Evolutionary conservation across 2,797 vertebrate genomes (phyloP).

Genomic region (Catamblyrhynchus diadema): DNA sequence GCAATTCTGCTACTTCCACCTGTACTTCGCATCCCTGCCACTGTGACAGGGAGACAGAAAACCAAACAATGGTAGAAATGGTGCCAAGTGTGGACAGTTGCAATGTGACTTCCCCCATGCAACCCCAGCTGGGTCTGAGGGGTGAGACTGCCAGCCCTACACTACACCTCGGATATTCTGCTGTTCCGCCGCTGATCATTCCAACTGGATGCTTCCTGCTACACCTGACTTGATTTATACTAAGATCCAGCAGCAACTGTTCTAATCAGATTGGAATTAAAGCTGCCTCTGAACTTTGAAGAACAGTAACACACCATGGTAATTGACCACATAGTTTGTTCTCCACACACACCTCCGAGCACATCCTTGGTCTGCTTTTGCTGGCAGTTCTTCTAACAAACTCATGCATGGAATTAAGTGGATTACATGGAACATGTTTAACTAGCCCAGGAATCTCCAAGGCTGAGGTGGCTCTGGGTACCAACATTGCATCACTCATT

Average conservation of each 20-base stretch:
- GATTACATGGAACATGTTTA: slow-evolving; percentile 51
- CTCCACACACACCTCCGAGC: neutral
- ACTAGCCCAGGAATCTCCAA: slow-evolving; percentile 45
- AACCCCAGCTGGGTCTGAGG: rapidly evolving
- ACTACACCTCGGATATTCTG: rapidly evolving
- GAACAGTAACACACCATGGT: neutral
- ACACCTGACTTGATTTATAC: neutral
- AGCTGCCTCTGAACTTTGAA: neutral
- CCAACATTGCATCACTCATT: neutral
- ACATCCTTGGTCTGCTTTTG: neutral
- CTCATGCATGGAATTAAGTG: slow-evolving; percentile 52
- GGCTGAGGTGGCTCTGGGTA: neutral
- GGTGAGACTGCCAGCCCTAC: neutral
- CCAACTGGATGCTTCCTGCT: neutral
- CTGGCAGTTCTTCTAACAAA: slow-evolving; percentile 49
- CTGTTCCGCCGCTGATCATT: rapidly evolving
- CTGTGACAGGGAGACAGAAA: neutral
- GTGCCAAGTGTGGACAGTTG: too few species aligned
- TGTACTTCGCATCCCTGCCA: neutral
- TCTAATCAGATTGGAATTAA: neutral
- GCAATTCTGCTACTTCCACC: neutral
- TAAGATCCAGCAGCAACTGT: neutral
- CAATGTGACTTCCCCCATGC: rapidly evolving
- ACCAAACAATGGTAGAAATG: neutral
- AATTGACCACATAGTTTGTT: neutral